These are phyloP conservation scores for Portevinia maculata DNA, from an alignment of 2,888 invertebrate genomes.

Conservation along the genomic window DNA sequence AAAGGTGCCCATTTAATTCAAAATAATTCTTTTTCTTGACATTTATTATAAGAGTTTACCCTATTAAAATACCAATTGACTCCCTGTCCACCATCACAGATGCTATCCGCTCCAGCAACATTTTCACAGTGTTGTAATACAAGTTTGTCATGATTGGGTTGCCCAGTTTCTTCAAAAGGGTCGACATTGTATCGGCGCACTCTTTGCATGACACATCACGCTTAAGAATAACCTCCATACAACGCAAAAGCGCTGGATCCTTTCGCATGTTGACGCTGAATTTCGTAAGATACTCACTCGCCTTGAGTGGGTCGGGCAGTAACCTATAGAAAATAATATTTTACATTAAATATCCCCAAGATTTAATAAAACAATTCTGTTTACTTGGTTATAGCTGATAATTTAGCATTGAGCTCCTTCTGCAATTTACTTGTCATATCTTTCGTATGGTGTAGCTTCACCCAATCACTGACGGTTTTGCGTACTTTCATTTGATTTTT, in stretches of 20 bases:
- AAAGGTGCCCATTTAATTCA: neutral
- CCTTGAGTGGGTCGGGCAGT: constrained; percentile 96
- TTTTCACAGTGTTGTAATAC: constrained; percentile 97
- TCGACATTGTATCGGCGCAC: constrained; percentile 94
- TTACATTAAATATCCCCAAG: neutral
- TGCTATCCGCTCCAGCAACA: constrained; percentile 95
- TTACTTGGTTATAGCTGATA: constrained; percentile 82
- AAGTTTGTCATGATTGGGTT: constrained; percentile 97
- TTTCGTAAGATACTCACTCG: constrained; percentile 92
- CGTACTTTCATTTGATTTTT: constrained; percentile 94
- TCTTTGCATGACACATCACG: constrained; percentile 96
- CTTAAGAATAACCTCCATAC: constrained; percentile 94
- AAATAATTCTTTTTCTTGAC: neutral
- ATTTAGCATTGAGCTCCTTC: constrained; percentile 88
- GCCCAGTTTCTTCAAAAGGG: constrained; percentile 94
- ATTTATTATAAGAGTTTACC: constrained; percentile 81
- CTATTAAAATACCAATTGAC: constrained; percentile 89
- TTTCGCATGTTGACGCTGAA: constrained; percentile 91
- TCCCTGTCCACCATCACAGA: constrained; percentile 98
- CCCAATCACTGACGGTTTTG: constrained; percentile 92
- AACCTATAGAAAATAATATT: constrained; percentile 84
- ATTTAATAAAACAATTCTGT: neutral
- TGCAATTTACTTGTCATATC: constrained; percentile 87
- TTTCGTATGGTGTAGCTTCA: constrained; percentile 90
- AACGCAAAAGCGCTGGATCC: constrained; percentile 87